Evolutionary conservation across 2,888 invertebrate genomes (phyloP).

Genomic region (Willowsia nigromaculata): DNA sequence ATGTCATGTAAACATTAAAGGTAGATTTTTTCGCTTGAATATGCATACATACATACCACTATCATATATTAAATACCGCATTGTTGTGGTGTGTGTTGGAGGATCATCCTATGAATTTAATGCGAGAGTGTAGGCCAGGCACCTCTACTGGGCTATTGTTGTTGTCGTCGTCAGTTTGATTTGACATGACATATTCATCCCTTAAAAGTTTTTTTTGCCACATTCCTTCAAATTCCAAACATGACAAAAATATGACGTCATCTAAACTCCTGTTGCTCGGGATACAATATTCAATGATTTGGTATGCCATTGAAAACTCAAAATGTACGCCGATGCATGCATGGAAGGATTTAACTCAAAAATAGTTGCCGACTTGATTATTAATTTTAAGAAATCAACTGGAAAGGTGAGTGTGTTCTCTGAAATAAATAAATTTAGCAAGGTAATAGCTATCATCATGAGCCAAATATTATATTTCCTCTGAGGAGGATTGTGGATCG

Average conservation of each 20-base stretch:
- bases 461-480: background rate
- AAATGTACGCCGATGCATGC: too few relatives aligned
- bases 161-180: slow-evolving; percentile 70
- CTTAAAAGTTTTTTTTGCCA: slow-evolving; percentile 50
- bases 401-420: background rate
- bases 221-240: slow-evolving; percentile 54
- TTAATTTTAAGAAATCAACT: background rate
- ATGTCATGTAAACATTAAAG: slow-evolving; percentile 39
- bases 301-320: background rate
- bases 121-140: slow-evolving; percentile 39
- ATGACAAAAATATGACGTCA: slow-evolving; percentile 65
- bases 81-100: slow-evolving; percentile 5
- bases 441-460: background rate
- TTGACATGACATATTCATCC: slow-evolving; percentile 72
- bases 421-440: background rate
- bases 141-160: slow-evolving; percentile 63
- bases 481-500: background rate
- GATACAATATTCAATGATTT: background rate
- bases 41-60: slow-evolving; percentile 1
- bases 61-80: slow-evolving; percentile 25
- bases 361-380: background rate
- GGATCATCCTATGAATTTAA: slow-evolving; percentile 12
- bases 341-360: background rate
- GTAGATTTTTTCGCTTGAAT: slow-evolving; percentile 12
- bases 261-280: background rate